These are phyloP conservation scores for Mus pahari DNA, from an alignment of 2,113 vertebrate genomes.

Conservation along the genomic window DNA sequence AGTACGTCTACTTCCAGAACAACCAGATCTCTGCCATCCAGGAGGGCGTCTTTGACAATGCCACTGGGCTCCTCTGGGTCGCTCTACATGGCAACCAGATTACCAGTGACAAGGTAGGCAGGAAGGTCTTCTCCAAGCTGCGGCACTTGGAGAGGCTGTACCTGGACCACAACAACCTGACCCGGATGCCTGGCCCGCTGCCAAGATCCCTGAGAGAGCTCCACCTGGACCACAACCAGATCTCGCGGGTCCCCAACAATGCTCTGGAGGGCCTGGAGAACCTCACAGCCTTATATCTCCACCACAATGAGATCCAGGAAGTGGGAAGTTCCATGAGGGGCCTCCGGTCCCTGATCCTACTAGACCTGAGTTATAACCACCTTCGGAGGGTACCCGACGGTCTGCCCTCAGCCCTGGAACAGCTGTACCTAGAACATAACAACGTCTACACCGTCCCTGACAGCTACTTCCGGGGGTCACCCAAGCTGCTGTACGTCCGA, in stretches of 20 bases:
- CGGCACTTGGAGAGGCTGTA: slow-evolving; percentile 92
- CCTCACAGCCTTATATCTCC: slow-evolving; percentile 94
- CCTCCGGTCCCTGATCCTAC: slow-evolving; percentile 91
- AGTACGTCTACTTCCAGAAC: slow-evolving; percentile 97
- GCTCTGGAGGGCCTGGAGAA: slow-evolving; percentile 95
- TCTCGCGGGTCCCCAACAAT: slow-evolving; percentile 89
- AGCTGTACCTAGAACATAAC: slow-evolving; percentile 96
- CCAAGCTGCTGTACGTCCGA: slow-evolving; percentile 93
- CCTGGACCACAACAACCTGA: slow-evolving; percentile 96
- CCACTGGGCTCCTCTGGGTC: slow-evolving; percentile 94
- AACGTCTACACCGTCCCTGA: slow-evolving; percentile 91
- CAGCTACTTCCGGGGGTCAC: slow-evolving; percentile 90
- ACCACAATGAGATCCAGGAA: slow-evolving; percentile 93
- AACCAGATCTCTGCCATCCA: slow-evolving; percentile 93
- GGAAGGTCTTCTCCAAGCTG: slow-evolving; percentile 92
- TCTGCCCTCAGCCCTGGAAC: slow-evolving; percentile 92
- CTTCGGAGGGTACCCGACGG: slow-evolving; percentile 92
- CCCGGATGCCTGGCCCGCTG: slow-evolving; percentile 91
- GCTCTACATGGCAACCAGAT: slow-evolving; percentile 95
- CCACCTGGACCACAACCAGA: slow-evolving; percentile 93
- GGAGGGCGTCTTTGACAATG: slow-evolving; percentile 92
- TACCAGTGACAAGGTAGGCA: slow-evolving; percentile 90
- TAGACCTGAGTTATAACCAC: slow-evolving; percentile 94
- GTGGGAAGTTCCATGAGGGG: slow-evolving; percentile 89
- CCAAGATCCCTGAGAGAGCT: slow-evolving; percentile 93